Evolutionary conservation across 1,140 invertebrate genomes (phyloP).

Genomic region (Drosophila ficusphila): DNA sequence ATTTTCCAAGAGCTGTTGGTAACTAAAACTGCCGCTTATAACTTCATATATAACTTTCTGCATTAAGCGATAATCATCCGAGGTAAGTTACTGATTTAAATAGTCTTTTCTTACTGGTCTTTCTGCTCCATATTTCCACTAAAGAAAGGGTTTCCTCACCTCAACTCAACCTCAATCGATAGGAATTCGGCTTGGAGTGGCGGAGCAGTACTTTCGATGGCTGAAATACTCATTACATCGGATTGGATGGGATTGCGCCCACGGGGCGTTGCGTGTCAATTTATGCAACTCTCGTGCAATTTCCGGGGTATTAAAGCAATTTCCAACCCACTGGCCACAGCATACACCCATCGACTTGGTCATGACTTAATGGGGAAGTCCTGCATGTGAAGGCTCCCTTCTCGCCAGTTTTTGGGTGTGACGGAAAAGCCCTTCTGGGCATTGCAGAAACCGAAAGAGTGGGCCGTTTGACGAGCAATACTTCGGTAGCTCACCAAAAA

Average conservation of each 20-base stretch:
- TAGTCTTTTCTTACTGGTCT: neutral
- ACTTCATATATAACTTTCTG: neutral
- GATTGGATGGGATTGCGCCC: slow-evolving; percentile 70
- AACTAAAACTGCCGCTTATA: neutral
- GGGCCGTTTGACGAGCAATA: slow-evolving; percentile 7
- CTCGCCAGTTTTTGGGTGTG: slow-evolving; percentile 40
- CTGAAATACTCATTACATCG: slow-evolving; percentile 56
- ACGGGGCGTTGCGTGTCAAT: slow-evolving; percentile 78
- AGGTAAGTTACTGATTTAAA: neutral
- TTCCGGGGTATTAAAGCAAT: slow-evolving; percentile 82
- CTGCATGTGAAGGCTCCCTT: slow-evolving; percentile 55
- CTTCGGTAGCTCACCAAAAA: slow-evolving; percentile 12
- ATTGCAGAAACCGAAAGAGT: slow-evolving; percentile 26
- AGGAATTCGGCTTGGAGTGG: neutral
- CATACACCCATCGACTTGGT: slow-evolving; percentile 40
- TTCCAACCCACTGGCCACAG: slow-evolving; percentile 61
- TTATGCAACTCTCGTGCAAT: slow-evolving; percentile 81
- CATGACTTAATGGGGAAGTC: slow-evolving; percentile 70
- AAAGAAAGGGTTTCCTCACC: neutral
- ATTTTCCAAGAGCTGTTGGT: neutral
- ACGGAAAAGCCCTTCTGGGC: slow-evolving; percentile 66
- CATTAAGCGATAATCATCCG: neutral
- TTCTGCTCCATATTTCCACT: slow-evolving; percentile 5
- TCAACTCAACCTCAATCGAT: slow-evolving; percentile 14
- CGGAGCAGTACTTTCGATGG: slow-evolving; percentile 51